These are phyloP conservation scores for Megaceryle alcyon DNA, from an alignment of 2,797 vertebrate species.

Conservation along the genomic window DNA sequence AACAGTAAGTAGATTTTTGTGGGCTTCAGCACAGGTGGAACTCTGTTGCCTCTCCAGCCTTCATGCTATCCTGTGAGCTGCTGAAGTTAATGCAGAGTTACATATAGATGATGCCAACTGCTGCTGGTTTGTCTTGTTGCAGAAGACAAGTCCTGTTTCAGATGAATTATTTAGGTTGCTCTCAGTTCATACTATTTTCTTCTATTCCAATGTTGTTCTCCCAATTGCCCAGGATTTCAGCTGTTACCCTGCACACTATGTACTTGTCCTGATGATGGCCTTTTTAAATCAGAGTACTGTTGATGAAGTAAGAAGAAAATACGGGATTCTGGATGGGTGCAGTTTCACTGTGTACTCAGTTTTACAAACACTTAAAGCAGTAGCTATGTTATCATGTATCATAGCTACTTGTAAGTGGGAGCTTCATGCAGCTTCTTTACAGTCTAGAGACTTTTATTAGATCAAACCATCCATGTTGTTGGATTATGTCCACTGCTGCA, in stretches of 20 bases:
- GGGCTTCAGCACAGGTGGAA: not conserved
- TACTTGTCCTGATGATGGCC: not conserved
- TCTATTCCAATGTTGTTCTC: not conserved
- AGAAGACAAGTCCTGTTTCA: not conserved
- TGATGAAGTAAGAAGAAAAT: not conserved
- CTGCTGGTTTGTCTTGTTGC: not conserved
- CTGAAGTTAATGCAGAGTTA: not conserved
- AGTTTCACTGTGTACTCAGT: not conserved
- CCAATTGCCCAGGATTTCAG: not conserved
- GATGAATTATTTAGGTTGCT: not conserved
- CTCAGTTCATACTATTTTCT: not conserved
- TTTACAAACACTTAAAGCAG: not conserved
- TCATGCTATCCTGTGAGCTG: not conserved
- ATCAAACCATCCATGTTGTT: not conserved
- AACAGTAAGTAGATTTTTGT: not conserved
- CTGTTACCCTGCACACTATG: not conserved
- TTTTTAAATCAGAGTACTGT: not conserved
- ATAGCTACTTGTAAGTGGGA: not conserved
- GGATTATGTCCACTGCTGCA: not conserved
- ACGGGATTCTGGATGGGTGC: not conserved
- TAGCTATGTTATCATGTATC: not conserved
- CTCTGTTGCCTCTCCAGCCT: not conserved
- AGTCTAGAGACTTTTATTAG: not conserved
- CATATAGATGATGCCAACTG: not conserved
- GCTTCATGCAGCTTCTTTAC: not conserved